Evolutionary conservation across 2,888 invertebrate genomes (phyloP).

Genomic region (Rhimphoctona megacephalus): DNA sequence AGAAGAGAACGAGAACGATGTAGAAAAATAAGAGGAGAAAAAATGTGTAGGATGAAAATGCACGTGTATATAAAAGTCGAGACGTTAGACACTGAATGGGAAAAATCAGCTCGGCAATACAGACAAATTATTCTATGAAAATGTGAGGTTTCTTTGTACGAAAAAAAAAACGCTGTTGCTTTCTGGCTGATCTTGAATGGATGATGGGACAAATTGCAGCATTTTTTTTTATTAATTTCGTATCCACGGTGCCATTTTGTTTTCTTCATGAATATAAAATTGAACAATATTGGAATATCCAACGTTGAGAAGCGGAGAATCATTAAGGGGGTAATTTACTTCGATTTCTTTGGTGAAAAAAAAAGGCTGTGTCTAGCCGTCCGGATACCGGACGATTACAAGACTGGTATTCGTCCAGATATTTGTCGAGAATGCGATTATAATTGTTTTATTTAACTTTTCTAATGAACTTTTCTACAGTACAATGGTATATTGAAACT

Average conservation of each 20-base stretch:
- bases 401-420: too few species aligned
- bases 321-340: neutral
- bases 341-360: neutral
- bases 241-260: neutral
- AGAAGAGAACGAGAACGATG: neutral
- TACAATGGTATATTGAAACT: too few species aligned
- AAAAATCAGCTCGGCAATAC: conserved; percentile 22
- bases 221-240: neutral
- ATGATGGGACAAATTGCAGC: conserved; percentile 1
- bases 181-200: neutral
- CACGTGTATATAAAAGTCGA: neutral
- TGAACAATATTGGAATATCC: neutral
- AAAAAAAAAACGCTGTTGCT: neutral
- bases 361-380: too few species aligned
- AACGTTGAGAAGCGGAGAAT: neutral
- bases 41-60: conserved; percentile 11
- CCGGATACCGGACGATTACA: too few species aligned
- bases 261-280: neutral
- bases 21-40: neutral
- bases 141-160: conserved; percentile 8
- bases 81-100: conserved; percentile 17
- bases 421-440: too few species aligned
- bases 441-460: too few species aligned
- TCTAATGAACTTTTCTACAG: too few species aligned
- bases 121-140: conserved; percentile 26